Base-by-base conservation (phyloP, 2,113 vertebrate species). In the Cryptomyrus ogoouensis region DNA sequence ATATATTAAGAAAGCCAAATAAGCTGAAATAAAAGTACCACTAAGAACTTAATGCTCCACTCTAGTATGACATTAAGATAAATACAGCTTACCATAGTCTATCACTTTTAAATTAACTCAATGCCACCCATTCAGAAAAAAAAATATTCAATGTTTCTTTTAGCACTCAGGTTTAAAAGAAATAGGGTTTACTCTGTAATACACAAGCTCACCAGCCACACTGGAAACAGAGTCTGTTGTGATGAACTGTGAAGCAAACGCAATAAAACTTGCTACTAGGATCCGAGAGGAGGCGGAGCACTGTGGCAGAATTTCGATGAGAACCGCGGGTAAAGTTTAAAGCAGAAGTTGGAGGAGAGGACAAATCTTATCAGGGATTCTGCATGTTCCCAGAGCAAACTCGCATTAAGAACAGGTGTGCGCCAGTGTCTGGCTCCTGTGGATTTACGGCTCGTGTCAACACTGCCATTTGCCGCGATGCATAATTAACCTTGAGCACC, bases 131-230 rank as follows among this genome's bases (percentile, higher is more conserved):
- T 58, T 17, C 2, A 42, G 35, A 19, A 46, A 58, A 89, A n/a
- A 44, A 39, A 53, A 44, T 21, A 83, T 83, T 56, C n/a, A 5
- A 88, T 46, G 27, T 87, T 74, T 31, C 31, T 21, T 87, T n/a
- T 53, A 44, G 89, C 77, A n/a, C n/a, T 42, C 21, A 19, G 88
- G 53, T 90, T 88, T 83, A 87, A 91, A 89, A 89, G n/a, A 47
- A 39, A 15, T 50, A 89, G 83, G 77, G 85, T 88, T 90, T 27
- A 87, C 46, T 77, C 46, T 44, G 49, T 52, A 52, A 88, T 39
- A 83, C 86, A 62, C 86, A 88, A 83, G 70, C 49, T 49, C 31
- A 74, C 35, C 83, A 49, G 50, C 56, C 70, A 50, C 8, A 50
- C 21, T 42, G 19, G 42, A 90, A 27, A 88, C n/a, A 70, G 4